phyloP scores from a whole-genome alignment of 2,113 vertebrate species.

The Gavialis gangeticus region DNA sequence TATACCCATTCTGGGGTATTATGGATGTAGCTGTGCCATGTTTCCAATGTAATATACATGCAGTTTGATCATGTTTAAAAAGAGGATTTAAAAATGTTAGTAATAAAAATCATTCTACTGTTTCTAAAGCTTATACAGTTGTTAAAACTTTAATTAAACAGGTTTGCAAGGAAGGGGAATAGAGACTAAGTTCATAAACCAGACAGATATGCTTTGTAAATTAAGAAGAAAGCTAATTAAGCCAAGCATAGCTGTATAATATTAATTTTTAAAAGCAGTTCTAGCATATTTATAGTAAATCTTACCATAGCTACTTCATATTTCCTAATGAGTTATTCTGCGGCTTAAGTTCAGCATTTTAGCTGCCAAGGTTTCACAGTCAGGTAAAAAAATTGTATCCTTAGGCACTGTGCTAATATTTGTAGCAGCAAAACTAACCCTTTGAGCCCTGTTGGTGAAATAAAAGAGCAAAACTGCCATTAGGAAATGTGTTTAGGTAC shows the following conservation, averaged over 20 bases:
- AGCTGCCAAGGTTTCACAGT: conserved; percentile 57
- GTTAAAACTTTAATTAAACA: conserved; percentile 84
- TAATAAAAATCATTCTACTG: conserved; percentile 72
- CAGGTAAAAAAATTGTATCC: conserved; percentile 66
- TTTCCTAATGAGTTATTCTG: conserved; percentile 77
- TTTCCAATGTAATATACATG: conserved; percentile 14
- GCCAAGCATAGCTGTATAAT: conserved; percentile 73
- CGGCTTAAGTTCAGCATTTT: conserved; percentile 64
- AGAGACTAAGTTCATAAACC: conserved; percentile 78
- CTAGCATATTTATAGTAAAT: conserved; percentile 78
- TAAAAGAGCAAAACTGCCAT: not conserved
- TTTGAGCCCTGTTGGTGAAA: conserved; percentile 31
- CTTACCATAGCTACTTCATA: conserved; percentile 64
- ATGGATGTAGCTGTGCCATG: not conserved
- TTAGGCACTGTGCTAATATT: conserved; percentile 68
- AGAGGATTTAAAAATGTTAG: conserved; percentile 61
- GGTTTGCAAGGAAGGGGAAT: conserved; percentile 72
- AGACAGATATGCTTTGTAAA: conserved; percentile 82
- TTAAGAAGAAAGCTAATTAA: conserved; percentile 84
- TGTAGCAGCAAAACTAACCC: conserved; percentile 69
- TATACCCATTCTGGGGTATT: not conserved
- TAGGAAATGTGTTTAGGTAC: not conserved
- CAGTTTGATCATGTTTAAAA: conserved; percentile 51
- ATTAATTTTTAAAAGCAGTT: conserved; percentile 84
- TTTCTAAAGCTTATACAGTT: conserved; percentile 74